Base-by-base conservation (phyloP, 2,797 vertebrate species). In the Chrosomus eos region DNA sequence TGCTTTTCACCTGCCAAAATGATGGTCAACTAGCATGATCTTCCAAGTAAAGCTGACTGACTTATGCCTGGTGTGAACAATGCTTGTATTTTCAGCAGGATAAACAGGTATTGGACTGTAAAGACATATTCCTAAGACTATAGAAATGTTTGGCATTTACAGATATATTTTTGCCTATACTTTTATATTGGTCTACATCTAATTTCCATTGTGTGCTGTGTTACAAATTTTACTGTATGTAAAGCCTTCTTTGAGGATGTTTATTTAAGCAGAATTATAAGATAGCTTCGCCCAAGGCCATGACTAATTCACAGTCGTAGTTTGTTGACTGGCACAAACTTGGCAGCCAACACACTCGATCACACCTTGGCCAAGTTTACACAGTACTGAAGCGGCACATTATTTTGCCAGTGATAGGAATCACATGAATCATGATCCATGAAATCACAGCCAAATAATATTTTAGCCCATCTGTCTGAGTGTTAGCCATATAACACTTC, bases 331-430 rank as follows among this genome's bases (percentile, higher is more conserved):
- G 82, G 79, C 80, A 80, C 62, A 81, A 48, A 8, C 58, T 85
- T 80, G 72, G 60, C 60, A 84, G 55, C 21, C 19, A 19, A 36
- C 43, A n/a, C 48, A 58, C 45, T 9, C 23, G 3, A 11, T 38
- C 8, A 28, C 60, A 36, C n/a, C 45, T 81, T 23, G 48, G 81
- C 83, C 21, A 68, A 89, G 66, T 43, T 67, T 79, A 74, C 71
- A 36, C 26, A n/a, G 75, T 71, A 77, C 70, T 82, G 23, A 40
- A 33, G 48, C 71, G 38, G 26, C 81, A 67, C 68, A 84, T 84
- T 77, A 58, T 70, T 66, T 66, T 81, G 84, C 83, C 73, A 84
- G 51, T 11, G 19, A 64, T 67, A 79, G 81, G 81, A 89, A 85
- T 87, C 64, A 33, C 51, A 38, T 75, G 28, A 83, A 64, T 83